Base-by-base conservation (phyloP, 2,888 invertebrate genomes). In the Rhimphoctona megacephalus region DNA sequence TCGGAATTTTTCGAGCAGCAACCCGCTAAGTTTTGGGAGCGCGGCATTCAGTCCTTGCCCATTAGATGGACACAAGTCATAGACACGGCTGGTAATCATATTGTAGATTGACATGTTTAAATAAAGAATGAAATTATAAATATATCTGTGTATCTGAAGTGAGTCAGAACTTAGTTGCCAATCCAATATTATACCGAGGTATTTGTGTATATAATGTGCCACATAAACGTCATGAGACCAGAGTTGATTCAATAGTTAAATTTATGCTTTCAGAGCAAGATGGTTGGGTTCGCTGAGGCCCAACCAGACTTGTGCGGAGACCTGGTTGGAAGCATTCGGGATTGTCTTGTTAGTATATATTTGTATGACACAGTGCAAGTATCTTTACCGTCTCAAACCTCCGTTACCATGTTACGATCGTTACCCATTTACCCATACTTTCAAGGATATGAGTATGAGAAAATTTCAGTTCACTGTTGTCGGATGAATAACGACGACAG, bases 401-500 rank as follows among this genome's bases (percentile, higher is more conserved):
- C 43, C 30, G 39, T 43, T 66, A 43, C 49, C 11, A 43, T 57
- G 36, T 54, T 17, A 36, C 36, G 3, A n/a, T 46, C 11, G 61
- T 22, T 22, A 11, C 64, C 46, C 22, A 30, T 67, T 22, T 22
- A 11, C 64, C 46, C 22, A 30, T 67, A 73, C 52, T 19, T 64
- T 5, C 25, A 30, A 2, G 8, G 43, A 17, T 54, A 36, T 69
- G 81, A 70, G 69, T 54, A 73, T 54, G 82, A 78, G 83, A 83
- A 88, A 87, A 87, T 86, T 85, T 83, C 72, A 36, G 64, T 76
- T 76, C 81, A 72, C 77, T 25, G 57, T 83, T 81, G 79, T 85
- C 70, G 83, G 80, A 88, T 88, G 86, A 88, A 88, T 88, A 88
- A 88, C 87, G 88, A 85, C 81, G 84, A 86, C 81, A 81, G 78